Conservation (phyloP, 2,888 invertebrate genomes). For the Nycteola revayana region DNA sequence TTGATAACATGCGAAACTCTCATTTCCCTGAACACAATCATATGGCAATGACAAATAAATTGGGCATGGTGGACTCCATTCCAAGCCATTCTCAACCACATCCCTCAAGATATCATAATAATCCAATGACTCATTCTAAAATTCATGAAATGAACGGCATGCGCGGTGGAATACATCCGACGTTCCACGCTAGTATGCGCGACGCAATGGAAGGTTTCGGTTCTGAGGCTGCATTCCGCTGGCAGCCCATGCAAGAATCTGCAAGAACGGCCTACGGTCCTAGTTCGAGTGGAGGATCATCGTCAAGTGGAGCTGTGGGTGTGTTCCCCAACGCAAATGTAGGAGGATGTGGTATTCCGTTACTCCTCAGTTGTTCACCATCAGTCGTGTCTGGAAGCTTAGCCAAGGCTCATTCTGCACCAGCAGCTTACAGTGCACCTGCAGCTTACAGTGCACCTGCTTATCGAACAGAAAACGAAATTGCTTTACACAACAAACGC, state of each 20-base stretch:
- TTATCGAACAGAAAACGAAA: constrained; percentile 57
- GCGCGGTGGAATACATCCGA: constrained; percentile 39
- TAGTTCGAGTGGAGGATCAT: constrained; percentile 18
- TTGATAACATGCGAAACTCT: constrained; percentile 7
- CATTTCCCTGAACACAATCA: constrained; percentile 13
- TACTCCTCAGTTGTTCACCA: constrained; percentile 70
- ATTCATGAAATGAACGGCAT: constrained; percentile 39
- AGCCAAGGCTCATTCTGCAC: constrained; percentile 48
- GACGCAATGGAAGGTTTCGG: constrained; percentile 38
- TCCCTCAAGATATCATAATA: constrained; percentile 7
- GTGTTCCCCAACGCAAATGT: constrained; percentile 66
- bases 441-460: constrained; percentile 42
- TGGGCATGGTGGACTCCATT: constrained; percentile 12
- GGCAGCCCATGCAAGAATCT: constrained; percentile 47
- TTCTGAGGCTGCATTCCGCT: constrained; percentile 41
- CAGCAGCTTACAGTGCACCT: constrained; percentile 34
- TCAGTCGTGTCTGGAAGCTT: constrained; percentile 63
- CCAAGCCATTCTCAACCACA: constrained; percentile 12
- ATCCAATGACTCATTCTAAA: constrained; percentile 38
- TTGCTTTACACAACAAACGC: constrained; percentile 56
- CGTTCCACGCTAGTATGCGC: constrained; percentile 43
- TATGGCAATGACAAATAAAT: constrained; percentile 11
- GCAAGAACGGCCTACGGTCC: constrained; percentile 48
- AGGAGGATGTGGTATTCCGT: constrained; percentile 65
- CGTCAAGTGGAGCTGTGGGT: constrained; percentile 50